Evolutionary conservation across 2,888 invertebrate species (phyloP).

Genomic region (Himalopsyche anomala): DNA sequence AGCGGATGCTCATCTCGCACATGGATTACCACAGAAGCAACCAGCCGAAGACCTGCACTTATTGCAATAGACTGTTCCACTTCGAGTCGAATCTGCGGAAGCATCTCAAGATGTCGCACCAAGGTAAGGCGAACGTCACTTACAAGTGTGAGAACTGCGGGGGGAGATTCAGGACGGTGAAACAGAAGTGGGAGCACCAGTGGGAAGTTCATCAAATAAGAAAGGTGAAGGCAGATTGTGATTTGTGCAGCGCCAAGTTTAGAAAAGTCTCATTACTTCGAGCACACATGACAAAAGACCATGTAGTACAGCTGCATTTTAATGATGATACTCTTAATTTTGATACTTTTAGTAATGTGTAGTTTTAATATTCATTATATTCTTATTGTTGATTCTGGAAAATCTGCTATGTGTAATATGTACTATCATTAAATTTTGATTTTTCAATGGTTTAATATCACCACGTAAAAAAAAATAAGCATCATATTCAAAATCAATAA

Average conservation of each 20-base stretch:
- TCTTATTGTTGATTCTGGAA: no score
- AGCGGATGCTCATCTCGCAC: slow-evolving; percentile 73
- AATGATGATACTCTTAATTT: neutral
- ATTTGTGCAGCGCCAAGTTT: slow-evolving; percentile 71
- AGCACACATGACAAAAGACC: slow-evolving; percentile 59
- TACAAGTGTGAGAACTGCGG: slow-evolving; percentile 72
- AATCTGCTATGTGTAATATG: no score
- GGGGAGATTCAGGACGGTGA: slow-evolving; percentile 70
- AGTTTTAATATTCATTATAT: neutral
- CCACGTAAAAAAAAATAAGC: no score
- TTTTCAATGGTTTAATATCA: no score
- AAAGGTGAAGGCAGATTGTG: slow-evolving; percentile 73
- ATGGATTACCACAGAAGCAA: slow-evolving; percentile 74
- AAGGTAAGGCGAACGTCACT: slow-evolving; percentile 67
- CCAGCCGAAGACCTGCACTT: slow-evolving; percentile 70
- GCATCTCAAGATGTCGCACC: slow-evolving; percentile 72
- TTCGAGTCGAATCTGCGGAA: slow-evolving; percentile 74
- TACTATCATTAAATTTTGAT: no score
- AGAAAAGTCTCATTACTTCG: slow-evolving; percentile 68
- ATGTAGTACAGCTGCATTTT: slow-evolving; percentile 12
- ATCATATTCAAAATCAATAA: no score
- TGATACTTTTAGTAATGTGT: neutral
- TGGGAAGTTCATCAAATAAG: slow-evolving; percentile 73
- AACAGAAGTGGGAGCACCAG: slow-evolving; percentile 76
- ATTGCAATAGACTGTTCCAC: slow-evolving; percentile 71